Conservation (phyloP, 1,140 invertebrate species). For the Adoxophyes honmai region DNA sequence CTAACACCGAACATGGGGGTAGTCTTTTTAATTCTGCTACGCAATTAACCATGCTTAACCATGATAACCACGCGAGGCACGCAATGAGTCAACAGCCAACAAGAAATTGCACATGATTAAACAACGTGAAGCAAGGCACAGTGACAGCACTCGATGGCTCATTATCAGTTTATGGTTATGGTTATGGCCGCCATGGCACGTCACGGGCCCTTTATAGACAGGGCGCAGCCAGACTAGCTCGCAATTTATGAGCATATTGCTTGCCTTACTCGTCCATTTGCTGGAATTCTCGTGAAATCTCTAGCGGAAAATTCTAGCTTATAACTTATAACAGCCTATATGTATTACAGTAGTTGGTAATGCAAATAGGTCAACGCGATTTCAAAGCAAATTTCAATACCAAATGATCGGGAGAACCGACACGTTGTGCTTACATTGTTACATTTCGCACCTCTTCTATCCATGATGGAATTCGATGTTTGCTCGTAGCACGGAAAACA, state of each 20-base stretch:
- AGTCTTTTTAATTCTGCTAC: too few relatives aligned
- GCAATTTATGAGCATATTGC: conserved; percentile 10
- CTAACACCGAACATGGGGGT: too few relatives aligned
- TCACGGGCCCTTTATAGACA: conserved; percentile 9
- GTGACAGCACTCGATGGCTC: background rate
- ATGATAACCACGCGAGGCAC: too few relatives aligned
- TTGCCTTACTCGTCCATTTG: conserved; percentile 1
- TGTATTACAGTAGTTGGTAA: too few relatives aligned
- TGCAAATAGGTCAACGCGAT: background rate
- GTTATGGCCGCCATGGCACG: background rate
- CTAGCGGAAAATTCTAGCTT: too few relatives aligned
- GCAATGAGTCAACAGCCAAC: too few relatives aligned
- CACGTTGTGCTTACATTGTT: background rate
- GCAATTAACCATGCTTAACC: too few relatives aligned
- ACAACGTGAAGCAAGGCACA: background rate
- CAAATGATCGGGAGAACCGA: background rate
- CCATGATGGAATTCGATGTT: background rate
- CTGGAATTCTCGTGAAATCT: too few relatives aligned
- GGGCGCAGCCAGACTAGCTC: conserved; percentile 6
- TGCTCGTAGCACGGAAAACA: background rate
- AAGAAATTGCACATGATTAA: conserved; percentile 1
- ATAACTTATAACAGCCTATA: too few relatives aligned
- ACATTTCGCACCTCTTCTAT: conserved; percentile 1
- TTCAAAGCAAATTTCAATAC: background rate
- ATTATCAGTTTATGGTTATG: conserved; percentile 15